phyloP scores from a whole-genome alignment of 2,797 vertebrate genomes.

The Lepilemur ruficaudatus region DNA sequence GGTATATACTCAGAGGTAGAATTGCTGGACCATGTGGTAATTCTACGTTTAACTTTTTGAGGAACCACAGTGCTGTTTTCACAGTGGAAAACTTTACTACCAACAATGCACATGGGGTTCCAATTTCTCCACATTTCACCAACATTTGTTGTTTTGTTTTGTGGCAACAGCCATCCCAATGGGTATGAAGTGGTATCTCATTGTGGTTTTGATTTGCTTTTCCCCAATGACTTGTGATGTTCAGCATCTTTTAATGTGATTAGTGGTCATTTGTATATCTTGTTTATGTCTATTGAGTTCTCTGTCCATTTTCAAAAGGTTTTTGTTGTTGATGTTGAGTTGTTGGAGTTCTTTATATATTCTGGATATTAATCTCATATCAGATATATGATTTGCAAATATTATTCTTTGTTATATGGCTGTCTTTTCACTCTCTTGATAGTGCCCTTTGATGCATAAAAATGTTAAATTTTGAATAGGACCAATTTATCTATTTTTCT shows the following conservation, averaged over 20 bases:
- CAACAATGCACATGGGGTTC: neutral
- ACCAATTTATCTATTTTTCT: neutral
- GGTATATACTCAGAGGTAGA: neutral
- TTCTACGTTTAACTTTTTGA: neutral
- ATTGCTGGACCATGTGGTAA: neutral
- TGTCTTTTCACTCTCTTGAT: neutral
- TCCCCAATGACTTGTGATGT: neutral
- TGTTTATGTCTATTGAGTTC: neutral
- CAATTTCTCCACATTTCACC: neutral
- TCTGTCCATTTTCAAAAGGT: neutral
- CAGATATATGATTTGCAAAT: neutral
- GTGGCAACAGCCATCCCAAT: neutral
- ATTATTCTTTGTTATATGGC: neutral
- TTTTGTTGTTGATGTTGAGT: neutral
- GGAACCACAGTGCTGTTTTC: neutral
- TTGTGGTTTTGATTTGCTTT: neutral
- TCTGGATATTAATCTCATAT: neutral
- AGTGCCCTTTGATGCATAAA: neutral
- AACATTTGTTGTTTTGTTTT: neutral
- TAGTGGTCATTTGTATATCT: neutral
- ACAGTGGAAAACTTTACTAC: neutral
- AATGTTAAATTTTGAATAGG: neutral
- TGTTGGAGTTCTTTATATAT: neutral
- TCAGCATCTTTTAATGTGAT: neutral
- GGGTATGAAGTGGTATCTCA: neutral